phyloP scores from a whole-genome alignment of 2,888 invertebrate species.

The Willowsia nigromaculata region DNA sequence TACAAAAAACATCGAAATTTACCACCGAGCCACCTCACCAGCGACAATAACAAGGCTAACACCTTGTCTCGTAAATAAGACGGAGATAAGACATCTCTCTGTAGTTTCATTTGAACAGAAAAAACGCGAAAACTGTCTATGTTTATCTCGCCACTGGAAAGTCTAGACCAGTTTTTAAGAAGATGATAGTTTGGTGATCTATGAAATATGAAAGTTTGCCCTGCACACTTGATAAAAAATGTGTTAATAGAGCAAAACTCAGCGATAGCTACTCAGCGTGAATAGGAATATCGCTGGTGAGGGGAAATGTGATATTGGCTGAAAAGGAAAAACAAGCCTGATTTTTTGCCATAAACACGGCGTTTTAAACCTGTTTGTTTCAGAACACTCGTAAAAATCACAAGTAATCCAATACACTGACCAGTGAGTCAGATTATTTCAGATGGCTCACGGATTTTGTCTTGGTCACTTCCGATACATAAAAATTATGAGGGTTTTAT shows the following conservation, averaged over 20 bases:
- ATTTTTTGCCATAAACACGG: background rate
- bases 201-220: background rate
- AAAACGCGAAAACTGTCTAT: background rate
- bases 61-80: background rate
- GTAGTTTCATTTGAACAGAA: background rate
- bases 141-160: background rate
- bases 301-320: constrained; percentile 22
- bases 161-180: background rate
- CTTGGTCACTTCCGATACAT: constrained; percentile 37
- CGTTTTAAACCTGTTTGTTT: background rate
- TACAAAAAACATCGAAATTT: background rate
- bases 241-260: background rate
- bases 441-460: background rate
- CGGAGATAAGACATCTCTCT: background rate
- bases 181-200: background rate
- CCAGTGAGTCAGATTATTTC: constrained; percentile 27
- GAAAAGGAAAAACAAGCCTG: background rate
- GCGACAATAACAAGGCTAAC: background rate
- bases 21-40: background rate
- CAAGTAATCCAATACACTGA: constrained; percentile 13
- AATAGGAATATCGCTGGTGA: background rate
- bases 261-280: background rate
- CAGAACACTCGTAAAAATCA: background rate
- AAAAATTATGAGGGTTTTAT: background rate
- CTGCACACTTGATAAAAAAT: background rate